Conservation (phyloP, 2,797 vertebrate species). For the Allobates femoralis region DNA sequence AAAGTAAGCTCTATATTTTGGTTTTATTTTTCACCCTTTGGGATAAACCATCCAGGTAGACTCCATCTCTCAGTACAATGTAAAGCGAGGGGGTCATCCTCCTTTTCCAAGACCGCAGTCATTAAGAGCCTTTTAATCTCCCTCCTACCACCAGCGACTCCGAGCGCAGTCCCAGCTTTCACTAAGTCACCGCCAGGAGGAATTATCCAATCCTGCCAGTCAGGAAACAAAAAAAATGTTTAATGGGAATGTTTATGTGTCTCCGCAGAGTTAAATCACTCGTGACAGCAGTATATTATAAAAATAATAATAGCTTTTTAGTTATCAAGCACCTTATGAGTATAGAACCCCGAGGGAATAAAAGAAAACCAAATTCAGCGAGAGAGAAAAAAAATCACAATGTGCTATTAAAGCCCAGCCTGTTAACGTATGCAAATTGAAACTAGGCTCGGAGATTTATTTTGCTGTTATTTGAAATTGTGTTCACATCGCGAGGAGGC, state of each 20-base stretch:
- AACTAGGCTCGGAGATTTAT: conserved; percentile 54
- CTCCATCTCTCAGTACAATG: neutral
- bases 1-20: too few species aligned
- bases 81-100: neutral
- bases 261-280: conserved; percentile 59
- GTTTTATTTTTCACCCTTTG: too few species aligned
- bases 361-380: conserved; percentile 59
- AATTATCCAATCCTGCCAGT: conserved; percentile 50
- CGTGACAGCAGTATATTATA: conserved; percentile 61
- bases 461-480: conserved; percentile 55
- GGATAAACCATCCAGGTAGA: too few species aligned
- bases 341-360: conserved; percentile 53
- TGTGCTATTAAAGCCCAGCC: conserved; percentile 57
- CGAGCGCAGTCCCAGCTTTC: neutral
- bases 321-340: conserved; percentile 64
- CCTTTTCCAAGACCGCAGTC: conserved; percentile 7
- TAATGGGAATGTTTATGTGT: conserved; percentile 61
- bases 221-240: conserved; percentile 43
- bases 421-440: conserved; percentile 62
- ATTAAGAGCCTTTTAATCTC: conserved; percentile 40
- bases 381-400: conserved; percentile 56
- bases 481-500: conserved; percentile 24
- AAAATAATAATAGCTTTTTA: conserved; percentile 63
- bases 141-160: conserved; percentile 24
- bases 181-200: conserved; percentile 54